Evolutionary conservation across 2,797 vertebrate species (phyloP).

Genomic region (Anguilla megastoma): DNA sequence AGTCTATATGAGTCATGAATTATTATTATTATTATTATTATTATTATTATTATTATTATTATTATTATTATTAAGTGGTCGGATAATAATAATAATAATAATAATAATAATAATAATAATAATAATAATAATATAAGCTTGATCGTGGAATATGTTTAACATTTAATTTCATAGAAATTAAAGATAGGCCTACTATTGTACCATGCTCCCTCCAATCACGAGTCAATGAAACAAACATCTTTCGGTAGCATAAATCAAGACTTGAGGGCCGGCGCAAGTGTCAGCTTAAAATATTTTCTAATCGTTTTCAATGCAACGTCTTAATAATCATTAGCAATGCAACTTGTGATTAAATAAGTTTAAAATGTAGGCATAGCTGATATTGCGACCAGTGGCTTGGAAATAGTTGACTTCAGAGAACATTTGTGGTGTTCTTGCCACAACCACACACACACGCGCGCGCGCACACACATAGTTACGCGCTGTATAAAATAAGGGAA

Average conservation of each 20-base stretch:
- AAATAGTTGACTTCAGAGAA: background rate
- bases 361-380: background rate
- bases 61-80: no score
- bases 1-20: background rate
- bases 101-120: background rate
- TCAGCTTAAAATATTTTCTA: background rate
- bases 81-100: background rate
- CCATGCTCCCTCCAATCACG: background rate
- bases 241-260: background rate
- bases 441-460: background rate
- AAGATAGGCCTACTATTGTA: background rate
- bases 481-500: background rate
- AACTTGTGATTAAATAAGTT: background rate
- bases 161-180: background rate
- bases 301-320: background rate
- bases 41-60: no score
- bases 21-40: no score
- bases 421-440: slow-evolving; percentile 20
- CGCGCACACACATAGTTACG: background rate
- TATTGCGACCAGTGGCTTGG: background rate
- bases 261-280: background rate
- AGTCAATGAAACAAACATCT: slow-evolving; percentile 13
- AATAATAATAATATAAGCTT: background rate
- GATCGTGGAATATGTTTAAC: background rate
- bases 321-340: background rate